Base-by-base conservation (phyloP, 2,113 vertebrate genomes). In the Coregonus clupeaformis region DNA sequence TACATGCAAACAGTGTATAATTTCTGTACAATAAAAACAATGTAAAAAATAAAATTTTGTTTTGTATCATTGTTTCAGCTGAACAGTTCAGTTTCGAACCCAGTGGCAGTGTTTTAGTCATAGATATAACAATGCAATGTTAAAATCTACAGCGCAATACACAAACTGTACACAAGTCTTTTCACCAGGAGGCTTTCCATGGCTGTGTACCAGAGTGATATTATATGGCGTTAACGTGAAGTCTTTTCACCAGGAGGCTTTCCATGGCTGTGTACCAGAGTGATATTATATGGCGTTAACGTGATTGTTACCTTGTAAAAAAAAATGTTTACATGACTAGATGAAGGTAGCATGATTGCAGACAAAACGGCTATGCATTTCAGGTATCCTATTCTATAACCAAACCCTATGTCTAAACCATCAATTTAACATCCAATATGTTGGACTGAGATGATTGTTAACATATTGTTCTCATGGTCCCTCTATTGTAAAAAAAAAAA, bases 1-100 rank as follows among this genome's bases (percentile, higher is more conserved):
- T 81, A 77, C 80, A 81, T 71, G 68, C 77, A 74, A 69, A 68
- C 29, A 76, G 29, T 60, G 27, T 27, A 73, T 42, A 30, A 14
- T 16, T 63, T 73, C 36, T 73, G 72, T 47, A 65, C 59, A 73
- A 59, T 71, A 71, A 71, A 55, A 71, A n/a, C 4, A 22, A 22
- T 60, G n/a, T 60, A 60, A 30, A 67, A 30, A 67, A 20, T 67
- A 20, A 12, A 18, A 65, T 16, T 65, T 29, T 6, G 63, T 27
- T 65, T 80, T 77, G 67, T 59, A 45, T 62, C 32, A 30, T 45
- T 78, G 20, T 66, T 9, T 78, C 30, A 30, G 25, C 16, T 65
- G 62, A 64, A 29, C 62, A 27, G 62, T 11, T 60, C 60, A 36
- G 22, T 72, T 72, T 68, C 3, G 6, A 66, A 30, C 4, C 22